Evolutionary conservation across 2,113 vertebrate genomes (phyloP), one percentile per base, ranked within the genome.

Genomic region (Shinisaurus crocodilurus): DNA sequence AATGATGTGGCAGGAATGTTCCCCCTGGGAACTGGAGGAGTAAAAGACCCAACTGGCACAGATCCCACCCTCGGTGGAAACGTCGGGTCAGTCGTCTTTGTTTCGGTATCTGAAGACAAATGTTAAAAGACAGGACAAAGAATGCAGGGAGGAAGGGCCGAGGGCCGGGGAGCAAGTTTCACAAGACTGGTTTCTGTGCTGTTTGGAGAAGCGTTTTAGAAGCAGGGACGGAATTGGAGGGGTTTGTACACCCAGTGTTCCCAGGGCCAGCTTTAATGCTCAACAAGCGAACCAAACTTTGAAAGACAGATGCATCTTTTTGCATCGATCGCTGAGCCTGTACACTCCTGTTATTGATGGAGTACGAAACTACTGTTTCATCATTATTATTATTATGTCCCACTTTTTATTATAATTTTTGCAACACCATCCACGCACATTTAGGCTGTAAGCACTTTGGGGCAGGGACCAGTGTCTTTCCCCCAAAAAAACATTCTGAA

Each of bases 11-110:
- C 70, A 8, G 23, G 37, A 27, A 34, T 67, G 70, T 88, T 93
- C 60, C 84, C 84, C 80, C 65, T 8, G 37, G 40, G 63, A 85
- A 45, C 75, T n/a, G 81, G 75, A 18, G 37, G 0, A 85, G 2
- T 60, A 80, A 89, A 91, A 85, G 86, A 90, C 91, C 86, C 91
- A 5, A n/a, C 90, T 93, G 91, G 92, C 89, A 89, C 90, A 80
- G 70, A 92, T 93, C 91, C 92, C 90, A 91, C 6, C 34, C 43
- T 89, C 80, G 72, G 86, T 84, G 90, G 50, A 83, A 93, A 91
- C 50, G 79, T 0, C 0, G 67, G 20, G 8, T 65, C 88, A 7
- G 13, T 1, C n/a, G 85, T 91, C 88, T 77, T 85, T 50, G 70
- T 80, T 48, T 25, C 69, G 32, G 87, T 60, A 34, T 32, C 2